A percentile compares a stretch with the other conserved stretches of the same genome.
Conservation (phyloP, 2,888 invertebrate species). For the Aspidiotus rigidus region DNA sequence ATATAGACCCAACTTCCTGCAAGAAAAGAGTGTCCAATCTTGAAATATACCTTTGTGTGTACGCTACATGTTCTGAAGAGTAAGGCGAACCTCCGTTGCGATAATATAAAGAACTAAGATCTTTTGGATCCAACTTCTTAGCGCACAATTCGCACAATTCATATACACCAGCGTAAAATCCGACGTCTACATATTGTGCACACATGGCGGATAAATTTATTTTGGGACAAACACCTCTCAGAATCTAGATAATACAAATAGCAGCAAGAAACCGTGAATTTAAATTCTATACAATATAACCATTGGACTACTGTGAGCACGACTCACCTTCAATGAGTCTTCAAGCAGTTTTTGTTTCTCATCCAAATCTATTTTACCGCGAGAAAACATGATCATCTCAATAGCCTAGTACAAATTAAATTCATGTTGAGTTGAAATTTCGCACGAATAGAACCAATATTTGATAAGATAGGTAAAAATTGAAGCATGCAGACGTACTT, state of each 20-base stretch:
- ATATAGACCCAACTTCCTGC: background rate
- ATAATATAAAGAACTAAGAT: conserved; percentile 78
- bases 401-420: conserved; percentile 51
- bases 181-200: conserved; percentile 67
- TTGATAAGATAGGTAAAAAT: too few species aligned
- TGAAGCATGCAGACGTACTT: conserved; percentile 49
- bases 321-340: conserved; percentile 33
- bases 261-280: background rate
- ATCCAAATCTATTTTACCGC: conserved; percentile 59
- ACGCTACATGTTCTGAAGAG: conserved; percentile 34
- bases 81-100: conserved; percentile 45
- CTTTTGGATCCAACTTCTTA: conserved; percentile 76
- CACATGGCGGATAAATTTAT: conserved; percentile 77
- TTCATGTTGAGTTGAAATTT: too few species aligned
- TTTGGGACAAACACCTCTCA: conserved; percentile 80
- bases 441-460: too few species aligned
- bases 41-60: conserved; percentile 32
- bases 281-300: background rate
- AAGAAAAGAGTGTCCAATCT: too few species aligned
- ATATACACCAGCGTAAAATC: conserved; percentile 79
- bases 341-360: conserved; percentile 62
- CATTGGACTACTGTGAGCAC: background rate
- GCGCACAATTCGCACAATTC: conserved; percentile 80
- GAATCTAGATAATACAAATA: conserved; percentile 50
- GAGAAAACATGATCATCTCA: conserved; percentile 75